Evolutionary conservation across 2,888 invertebrate genomes (phyloP).

Genomic region (Pegoplata infirma): DNA sequence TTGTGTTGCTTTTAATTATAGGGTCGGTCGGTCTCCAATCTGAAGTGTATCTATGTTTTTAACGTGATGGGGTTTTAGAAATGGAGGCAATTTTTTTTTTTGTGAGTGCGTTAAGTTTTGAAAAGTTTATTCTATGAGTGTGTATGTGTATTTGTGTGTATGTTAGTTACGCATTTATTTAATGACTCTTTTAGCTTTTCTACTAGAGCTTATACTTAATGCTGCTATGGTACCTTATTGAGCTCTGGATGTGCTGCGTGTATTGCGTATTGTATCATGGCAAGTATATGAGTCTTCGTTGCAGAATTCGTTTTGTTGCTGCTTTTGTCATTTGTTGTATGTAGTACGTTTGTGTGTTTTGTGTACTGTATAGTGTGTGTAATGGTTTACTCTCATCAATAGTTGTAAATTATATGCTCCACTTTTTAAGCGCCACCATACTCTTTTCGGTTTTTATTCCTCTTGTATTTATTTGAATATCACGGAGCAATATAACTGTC

Average conservation of each 20-base stretch:
- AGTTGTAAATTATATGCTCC: slow-evolving; percentile 44
- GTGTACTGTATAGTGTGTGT: slow-evolving; percentile 17
- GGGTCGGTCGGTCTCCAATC: slow-evolving; percentile 30
- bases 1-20: slow-evolving; percentile 8
- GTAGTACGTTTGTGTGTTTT: slow-evolving; percentile 9
- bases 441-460: too few relatives aligned
- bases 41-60: not conserved
- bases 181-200: slow-evolving; percentile 44
- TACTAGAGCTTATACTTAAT: slow-evolving; percentile 15
- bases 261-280: slow-evolving; percentile 70
- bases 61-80: slow-evolving; percentile 18
- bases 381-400: slow-evolving; percentile 20
- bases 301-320: slow-evolving; percentile 70
- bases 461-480: too few relatives aligned
- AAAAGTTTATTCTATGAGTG: slow-evolving; percentile 28
- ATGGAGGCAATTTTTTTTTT: slow-evolving; percentile 36
- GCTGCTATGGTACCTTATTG: not conserved
- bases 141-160: slow-evolving; percentile 52
- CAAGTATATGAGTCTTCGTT: slow-evolving; percentile 69
- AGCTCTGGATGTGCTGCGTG: slow-evolving; percentile 67
- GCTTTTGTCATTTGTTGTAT: slow-evolving; percentile 27
- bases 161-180: slow-evolving; percentile 48
- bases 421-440: slow-evolving; percentile 37
- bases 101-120: slow-evolving; percentile 28
- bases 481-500: too few relatives aligned